These are phyloP conservation scores for Corella eumyota DNA, from an alignment of 23 tunicate genomes.

Conservation along the genomic window DNA sequence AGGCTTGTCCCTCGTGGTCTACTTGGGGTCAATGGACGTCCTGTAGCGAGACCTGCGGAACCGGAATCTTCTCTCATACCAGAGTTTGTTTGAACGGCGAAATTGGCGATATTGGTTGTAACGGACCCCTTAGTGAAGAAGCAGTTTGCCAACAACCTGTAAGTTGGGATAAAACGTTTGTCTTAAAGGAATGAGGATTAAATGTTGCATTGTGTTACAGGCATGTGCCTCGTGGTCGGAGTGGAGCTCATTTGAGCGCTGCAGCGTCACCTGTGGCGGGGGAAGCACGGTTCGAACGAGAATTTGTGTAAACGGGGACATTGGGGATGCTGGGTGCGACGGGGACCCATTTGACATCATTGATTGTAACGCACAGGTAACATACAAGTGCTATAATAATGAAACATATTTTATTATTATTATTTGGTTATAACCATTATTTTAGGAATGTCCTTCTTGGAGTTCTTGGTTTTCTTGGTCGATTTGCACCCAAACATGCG, in stretches of 20 bases:
- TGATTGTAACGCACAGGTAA: too few species aligned
- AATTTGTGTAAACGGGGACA: constrained; percentile 39
- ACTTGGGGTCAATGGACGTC: constrained; percentile 30
- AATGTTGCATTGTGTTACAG: constrained; percentile 7
- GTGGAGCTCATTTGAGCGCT: constrained; percentile 27
- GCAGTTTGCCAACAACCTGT: constrained; percentile 7
- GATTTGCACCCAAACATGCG: constrained; percentile 45
- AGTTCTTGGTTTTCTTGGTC: constrained; percentile 7
- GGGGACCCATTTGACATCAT: too few species aligned
- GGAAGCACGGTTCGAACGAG: constrained; percentile 20
- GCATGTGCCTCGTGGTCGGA: constrained; percentile 45
- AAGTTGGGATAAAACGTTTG: too few species aligned
- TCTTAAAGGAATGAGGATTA: too few species aligned
- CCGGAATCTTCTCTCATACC: constrained; percentile 11
- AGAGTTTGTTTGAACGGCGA: constrained; percentile 36
- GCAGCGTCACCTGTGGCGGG: constrained; percentile 46
- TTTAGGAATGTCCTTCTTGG: constrained; percentile 2
- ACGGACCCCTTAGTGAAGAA: constrained; percentile 17
- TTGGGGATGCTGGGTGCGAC: constrained; percentile 47
- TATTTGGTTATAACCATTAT: too few species aligned
- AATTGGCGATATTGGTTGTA: constrained; percentile 41
- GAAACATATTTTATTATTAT: too few species aligned
- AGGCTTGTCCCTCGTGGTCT: constrained; percentile 20
- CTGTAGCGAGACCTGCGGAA: constrained; percentile 37
- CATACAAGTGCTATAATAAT: too few species aligned